Evolutionary conservation across 2,888 invertebrate genomes (phyloP), one percentile per base, ranked within the genome.

Genomic region (Trichopria drosophilae): DNA sequence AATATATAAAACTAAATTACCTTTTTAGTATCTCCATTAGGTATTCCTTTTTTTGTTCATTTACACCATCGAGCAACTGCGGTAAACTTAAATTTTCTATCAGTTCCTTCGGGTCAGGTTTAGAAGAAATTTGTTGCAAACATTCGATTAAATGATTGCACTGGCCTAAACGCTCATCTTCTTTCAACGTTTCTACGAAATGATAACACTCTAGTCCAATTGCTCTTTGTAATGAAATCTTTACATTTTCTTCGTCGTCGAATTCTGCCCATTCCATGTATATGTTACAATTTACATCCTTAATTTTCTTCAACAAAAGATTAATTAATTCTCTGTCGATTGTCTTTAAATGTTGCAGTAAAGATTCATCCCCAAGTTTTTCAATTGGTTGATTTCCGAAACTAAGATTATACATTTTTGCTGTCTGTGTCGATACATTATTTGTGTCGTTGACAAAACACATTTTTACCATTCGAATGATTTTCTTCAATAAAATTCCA

Each of bases 211-310:
- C 71, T 2, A 65, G 50, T 10, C 72, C 67, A 13, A 75, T 60
- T 2, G 68, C 62, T 37, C 63, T 62, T 48, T 75, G 75, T 6
- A 75, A 48, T 5, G 68, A 62, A 3, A 69, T 55, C 3, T 50
- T 51, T 0, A 46, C 47, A 24, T 68, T 64, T 4, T 67, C 65
- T 10, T 54, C 48, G 3, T 69, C 67, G 3, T 69, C 59, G 10
- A 68, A 15, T 24, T 69, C 69, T 3, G 61, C 66, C 75, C 75
- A 75, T 3, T 55, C 60, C 3, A 75, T 24, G 31, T 69, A 75
- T 42, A 62, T 65, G 3, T 65, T 58, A 12, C 64, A 65, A 28
- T 68, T 64, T 3, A 75, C 52, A 28, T 68, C 64, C 23, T 72
- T 68, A 3, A 71, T 43, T 49, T 64, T 66, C 7, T 51, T 62